Conservation (phyloP, 2,888 invertebrate genomes). For the Fabriciana adippe region DNA sequence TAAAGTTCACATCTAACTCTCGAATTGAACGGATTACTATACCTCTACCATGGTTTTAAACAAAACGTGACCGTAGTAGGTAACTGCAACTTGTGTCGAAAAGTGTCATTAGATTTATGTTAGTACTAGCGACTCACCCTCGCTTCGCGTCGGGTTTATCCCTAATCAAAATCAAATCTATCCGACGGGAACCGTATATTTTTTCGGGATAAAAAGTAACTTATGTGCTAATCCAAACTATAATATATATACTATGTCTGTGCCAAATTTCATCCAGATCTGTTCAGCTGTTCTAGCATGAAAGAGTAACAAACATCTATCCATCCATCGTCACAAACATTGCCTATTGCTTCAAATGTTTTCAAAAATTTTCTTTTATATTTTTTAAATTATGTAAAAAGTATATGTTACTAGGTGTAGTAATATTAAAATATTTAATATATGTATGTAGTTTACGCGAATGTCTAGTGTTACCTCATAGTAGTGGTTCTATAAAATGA, state of each 20-base stretch:
- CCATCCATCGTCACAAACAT: too few relatives aligned
- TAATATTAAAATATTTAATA: not conserved
- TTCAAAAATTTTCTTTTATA: not conserved
- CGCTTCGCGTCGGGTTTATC: too few relatives aligned
- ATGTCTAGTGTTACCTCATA: not conserved
- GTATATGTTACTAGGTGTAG: not conserved
- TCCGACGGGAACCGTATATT: too few relatives aligned
- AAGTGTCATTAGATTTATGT: too few relatives aligned
- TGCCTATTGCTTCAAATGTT: not conserved
- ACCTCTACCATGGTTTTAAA: not conserved
- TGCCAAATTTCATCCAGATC: too few relatives aligned
- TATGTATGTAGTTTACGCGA: not conserved
- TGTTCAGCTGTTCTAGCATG: too few relatives aligned
- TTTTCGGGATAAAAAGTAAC: too few relatives aligned
- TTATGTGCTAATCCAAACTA: too few relatives aligned
- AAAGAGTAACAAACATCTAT: too few relatives aligned
- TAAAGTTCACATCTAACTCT: constrained; percentile 73
- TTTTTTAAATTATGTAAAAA: not conserved
- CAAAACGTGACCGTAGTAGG: not conserved
- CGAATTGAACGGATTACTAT: constrained; percentile 71
- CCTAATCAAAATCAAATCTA: too few relatives aligned
- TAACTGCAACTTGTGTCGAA: not conserved
- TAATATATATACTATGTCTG: too few relatives aligned
- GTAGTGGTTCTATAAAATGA: constrained; percentile 50
- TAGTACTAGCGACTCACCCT: too few relatives aligned